phyloP scores from a whole-genome alignment of 2,888 invertebrate genomes.

The Mimachlamys varia region DNA sequence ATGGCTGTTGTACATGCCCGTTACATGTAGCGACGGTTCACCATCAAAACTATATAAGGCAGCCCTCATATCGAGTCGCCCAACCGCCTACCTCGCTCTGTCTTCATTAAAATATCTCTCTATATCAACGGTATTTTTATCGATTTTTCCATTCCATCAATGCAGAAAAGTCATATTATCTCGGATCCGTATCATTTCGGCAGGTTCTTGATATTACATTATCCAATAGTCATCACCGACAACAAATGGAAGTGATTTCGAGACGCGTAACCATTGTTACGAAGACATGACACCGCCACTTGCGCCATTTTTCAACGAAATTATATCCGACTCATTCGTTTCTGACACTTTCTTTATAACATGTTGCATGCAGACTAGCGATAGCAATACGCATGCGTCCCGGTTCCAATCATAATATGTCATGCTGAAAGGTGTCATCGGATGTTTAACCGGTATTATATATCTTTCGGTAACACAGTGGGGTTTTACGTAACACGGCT shows the following conservation, averaged over 20 bases:
- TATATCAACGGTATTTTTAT: slow-evolving; percentile 16
- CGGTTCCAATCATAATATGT: neutral
- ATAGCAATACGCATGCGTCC: neutral
- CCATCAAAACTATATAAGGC: neutral
- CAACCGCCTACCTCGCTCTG: neutral
- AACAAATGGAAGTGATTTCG: neutral
- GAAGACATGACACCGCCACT: neutral
- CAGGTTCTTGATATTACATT: slow-evolving; percentile 2
- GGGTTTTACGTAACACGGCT: slow-evolving; percentile 2
- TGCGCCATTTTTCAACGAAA: neutral
- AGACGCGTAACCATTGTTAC: neutral
- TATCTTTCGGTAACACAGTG: neutral
- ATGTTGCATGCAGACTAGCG: neutral
- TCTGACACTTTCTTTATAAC: neutral
- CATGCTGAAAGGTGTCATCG: neutral
- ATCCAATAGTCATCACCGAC: neutral
- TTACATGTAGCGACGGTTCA: neutral
- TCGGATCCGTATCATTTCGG: slow-evolving; percentile 19
- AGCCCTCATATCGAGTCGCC: neutral
- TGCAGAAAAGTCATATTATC: neutral
- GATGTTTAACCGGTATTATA: neutral
- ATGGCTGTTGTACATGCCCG: neutral
- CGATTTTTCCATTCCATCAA: neutral
- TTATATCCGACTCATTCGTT: slow-evolving; percentile 1
- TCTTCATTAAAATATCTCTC: slow-evolving; percentile 28